Conservation (phyloP, 2,113 vertebrate genomes). For the Oophaga pumilio region DNA sequence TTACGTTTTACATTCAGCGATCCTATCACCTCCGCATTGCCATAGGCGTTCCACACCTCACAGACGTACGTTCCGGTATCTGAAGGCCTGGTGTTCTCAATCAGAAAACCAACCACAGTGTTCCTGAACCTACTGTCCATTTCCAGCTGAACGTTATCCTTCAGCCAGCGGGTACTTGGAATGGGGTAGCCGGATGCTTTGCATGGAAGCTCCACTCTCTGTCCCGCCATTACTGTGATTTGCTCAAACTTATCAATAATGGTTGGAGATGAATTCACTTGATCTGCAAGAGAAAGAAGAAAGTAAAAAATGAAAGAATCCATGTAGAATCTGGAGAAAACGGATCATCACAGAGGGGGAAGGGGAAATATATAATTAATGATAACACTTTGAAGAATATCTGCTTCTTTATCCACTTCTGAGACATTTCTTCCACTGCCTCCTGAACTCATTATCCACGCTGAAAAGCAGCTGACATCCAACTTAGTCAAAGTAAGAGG, state of each 20-base stretch:
- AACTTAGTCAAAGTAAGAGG: too few species aligned
- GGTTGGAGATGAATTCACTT: constrained; percentile 91
- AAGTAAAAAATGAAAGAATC: background rate
- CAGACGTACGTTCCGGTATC: constrained; percentile 94
- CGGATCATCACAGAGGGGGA: too few species aligned
- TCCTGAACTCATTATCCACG: too few species aligned
- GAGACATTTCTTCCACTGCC: too few species aligned
- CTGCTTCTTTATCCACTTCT: too few species aligned
- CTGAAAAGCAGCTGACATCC: too few species aligned
- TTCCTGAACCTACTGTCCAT: constrained; percentile 92
- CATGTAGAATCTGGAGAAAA: background rate
- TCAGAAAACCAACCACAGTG: constrained; percentile 86
- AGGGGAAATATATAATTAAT: too few species aligned
- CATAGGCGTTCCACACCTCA: constrained; percentile 98
- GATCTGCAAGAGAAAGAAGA: constrained; percentile 73
- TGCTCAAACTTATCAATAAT: constrained; percentile 96
- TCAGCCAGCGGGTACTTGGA: constrained; percentile 97
- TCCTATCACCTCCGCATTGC: constrained; percentile 91
- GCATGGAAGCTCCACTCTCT: constrained; percentile 93
- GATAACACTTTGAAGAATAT: too few species aligned
- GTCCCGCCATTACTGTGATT: constrained; percentile 91
- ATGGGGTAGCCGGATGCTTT: constrained; percentile 93
- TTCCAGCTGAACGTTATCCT: constrained; percentile 93
- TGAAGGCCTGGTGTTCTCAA: constrained; percentile 85
- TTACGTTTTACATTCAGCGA: constrained; percentile 92